These are phyloP conservation scores for Mycteria americana DNA, from an alignment of 2,797 vertebrate genomes.

Conservation along the genomic window DNA sequence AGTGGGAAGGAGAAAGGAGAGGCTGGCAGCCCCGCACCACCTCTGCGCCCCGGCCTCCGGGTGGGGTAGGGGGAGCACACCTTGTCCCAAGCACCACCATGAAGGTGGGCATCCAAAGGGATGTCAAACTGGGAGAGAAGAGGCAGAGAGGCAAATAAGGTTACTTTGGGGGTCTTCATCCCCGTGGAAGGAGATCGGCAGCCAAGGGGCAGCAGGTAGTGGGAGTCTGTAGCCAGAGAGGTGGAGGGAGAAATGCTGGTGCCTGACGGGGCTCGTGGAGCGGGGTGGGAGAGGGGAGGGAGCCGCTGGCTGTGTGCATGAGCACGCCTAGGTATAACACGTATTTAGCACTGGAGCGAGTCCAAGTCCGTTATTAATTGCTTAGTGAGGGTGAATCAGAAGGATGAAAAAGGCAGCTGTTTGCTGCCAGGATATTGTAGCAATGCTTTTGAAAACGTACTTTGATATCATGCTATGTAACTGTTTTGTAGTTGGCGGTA, in stretches of 20 bases:
- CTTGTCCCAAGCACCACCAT: not conserved
- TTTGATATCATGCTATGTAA: not conserved
- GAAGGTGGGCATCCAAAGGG: not conserved
- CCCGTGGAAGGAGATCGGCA: fast-evolving
- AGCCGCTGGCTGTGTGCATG: fast-evolving
- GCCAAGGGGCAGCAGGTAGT: not conserved
- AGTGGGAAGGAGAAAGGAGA: not conserved
- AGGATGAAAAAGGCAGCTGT: constrained; percentile 3
- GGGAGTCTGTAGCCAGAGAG: not conserved
- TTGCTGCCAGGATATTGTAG: constrained; percentile 12
- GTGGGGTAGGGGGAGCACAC: fast-evolving
- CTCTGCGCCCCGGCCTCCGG: not conserved
- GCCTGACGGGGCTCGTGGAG: fast-evolving
- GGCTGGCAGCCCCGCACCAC: fast-evolving
- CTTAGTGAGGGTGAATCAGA: not conserved
- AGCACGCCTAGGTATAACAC: fast-evolving
- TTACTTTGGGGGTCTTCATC: not conserved
- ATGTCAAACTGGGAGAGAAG: not conserved
- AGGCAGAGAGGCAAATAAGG: not conserved
- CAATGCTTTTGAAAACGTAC: not conserved
- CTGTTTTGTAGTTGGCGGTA: not conserved
- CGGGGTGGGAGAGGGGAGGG: not conserved
- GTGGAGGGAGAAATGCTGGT: not conserved
- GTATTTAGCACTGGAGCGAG: not conserved
- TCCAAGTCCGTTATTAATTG: not conserved